A percentile compares a stretch with the other conserved stretches of the same genome.
These are phyloP conservation scores for Drosophila borealis DNA, from an alignment of 2,888 invertebrate genomes.

Conservation along the genomic window DNA sequence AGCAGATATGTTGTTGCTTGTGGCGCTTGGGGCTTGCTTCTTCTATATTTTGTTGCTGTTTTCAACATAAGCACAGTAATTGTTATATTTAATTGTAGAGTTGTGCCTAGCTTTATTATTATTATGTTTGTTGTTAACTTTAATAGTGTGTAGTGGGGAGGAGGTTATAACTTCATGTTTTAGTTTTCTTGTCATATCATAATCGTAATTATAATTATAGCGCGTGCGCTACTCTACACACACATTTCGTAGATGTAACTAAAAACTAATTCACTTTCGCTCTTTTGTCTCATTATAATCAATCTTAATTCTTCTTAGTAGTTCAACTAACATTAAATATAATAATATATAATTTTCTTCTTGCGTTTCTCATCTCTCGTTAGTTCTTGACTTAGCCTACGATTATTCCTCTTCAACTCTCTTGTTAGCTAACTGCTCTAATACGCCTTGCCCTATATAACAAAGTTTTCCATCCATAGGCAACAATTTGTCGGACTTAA, in stretches of 20 bases:
- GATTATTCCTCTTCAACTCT: slow-evolving; percentile 13
- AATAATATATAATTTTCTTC: slow-evolving; percentile 48
- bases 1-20: slow-evolving; percentile 81
- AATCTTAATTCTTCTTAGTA: slow-evolving; percentile 65
- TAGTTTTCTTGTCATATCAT: slow-evolving; percentile 36
- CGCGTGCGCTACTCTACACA: slow-evolving; percentile 42
- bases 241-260: slow-evolving; percentile 54
- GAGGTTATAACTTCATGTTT: slow-evolving; percentile 68
- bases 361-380: slow-evolving; percentile 19
- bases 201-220: slow-evolving; percentile 67
- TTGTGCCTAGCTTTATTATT: slow-evolving; percentile 68
- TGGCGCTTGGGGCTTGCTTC: slow-evolving; percentile 70
- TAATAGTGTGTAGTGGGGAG: slow-evolving; percentile 62
- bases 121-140: slow-evolving; percentile 65
- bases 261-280: slow-evolving; percentile 63
- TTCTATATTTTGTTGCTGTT: slow-evolving; percentile 59
- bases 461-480: slow-evolving; percentile 19
- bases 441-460: slow-evolving; percentile 32
- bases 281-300: slow-evolving; percentile 36
- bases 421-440: slow-evolving; percentile 54
- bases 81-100: slow-evolving; percentile 76
- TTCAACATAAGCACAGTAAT: slow-evolving; percentile 76
- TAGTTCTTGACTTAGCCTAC: slow-evolving; percentile 52
- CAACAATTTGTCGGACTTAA: slow-evolving; percentile 54
- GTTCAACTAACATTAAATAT: slow-evolving; percentile 79